These are phyloP conservation scores for Hemistola chrysoprasaria DNA, from an alignment of 2,888 invertebrate genomes.

Conservation along the genomic window DNA sequence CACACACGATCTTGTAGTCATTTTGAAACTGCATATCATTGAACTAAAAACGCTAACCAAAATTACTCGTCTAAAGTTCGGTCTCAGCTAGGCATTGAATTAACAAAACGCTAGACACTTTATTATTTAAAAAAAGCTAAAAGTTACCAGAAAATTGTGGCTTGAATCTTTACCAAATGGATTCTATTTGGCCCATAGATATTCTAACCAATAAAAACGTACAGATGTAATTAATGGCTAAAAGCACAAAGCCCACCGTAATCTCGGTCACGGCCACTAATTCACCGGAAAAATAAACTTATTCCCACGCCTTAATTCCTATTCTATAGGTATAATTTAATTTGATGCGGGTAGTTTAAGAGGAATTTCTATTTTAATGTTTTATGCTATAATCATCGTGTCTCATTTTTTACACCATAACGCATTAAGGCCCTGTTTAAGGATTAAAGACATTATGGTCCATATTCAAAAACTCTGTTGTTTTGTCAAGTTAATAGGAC, in stretches of 20 bases:
- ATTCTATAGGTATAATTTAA: conserved; percentile 63
- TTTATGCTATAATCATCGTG: conserved; percentile 36
- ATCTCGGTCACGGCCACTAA: conserved; percentile 44
- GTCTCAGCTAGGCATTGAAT: too few relatives aligned
- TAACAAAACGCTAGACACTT: too few relatives aligned
- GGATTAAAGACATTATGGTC: conserved; percentile 10
- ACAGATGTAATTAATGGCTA: conserved; percentile 22
- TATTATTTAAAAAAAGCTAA: conserved; percentile 14
- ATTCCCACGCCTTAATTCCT: conserved; percentile 66
- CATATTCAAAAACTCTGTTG: conserved; percentile 6
- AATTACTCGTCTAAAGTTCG: too few relatives aligned
- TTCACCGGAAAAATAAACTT: conserved; percentile 41
- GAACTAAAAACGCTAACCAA: conserved; percentile 46
- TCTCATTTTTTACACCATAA: conserved; percentile 19
- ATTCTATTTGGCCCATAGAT: conserved; percentile 5
- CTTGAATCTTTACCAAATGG: neutral
- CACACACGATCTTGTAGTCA: conserved; percentile 29
- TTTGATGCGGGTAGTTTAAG: conserved; percentile 56
- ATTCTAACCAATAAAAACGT: conserved; percentile 14
- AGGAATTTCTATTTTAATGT: conserved; percentile 42
- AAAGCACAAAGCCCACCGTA: conserved; percentile 30
- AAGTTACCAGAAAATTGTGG: neutral
- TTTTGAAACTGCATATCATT: conserved; percentile 38
- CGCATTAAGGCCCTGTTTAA: conserved; percentile 17
- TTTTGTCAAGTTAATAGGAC: too few relatives aligned